Evolutionary conservation across 2,888 invertebrate genomes (phyloP).

Genomic region (Siphlonurus alternatus): DNA sequence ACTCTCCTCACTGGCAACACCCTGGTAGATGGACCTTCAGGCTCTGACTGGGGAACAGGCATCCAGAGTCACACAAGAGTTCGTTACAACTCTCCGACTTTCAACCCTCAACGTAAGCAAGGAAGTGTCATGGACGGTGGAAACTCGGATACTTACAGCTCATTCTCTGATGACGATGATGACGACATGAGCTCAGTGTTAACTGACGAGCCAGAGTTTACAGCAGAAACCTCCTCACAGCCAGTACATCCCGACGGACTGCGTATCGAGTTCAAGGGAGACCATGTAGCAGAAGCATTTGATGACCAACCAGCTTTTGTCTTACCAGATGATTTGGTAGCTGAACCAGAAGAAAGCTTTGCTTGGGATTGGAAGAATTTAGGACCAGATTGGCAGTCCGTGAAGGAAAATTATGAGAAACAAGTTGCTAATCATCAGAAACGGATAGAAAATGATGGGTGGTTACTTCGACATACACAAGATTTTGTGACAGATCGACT

Average conservation of each 20-base stretch:
- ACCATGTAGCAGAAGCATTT: conserved; percentile 71
- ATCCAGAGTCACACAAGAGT: conserved; percentile 20
- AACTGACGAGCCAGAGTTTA: neutral
- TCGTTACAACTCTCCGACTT: conserved; percentile 36
- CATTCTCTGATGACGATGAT: conserved; percentile 19
- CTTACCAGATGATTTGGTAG: neutral
- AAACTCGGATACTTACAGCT: neutral
- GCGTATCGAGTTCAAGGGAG: conserved; percentile 65
- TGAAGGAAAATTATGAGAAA: neutral
- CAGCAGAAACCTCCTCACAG: conserved; percentile 3
- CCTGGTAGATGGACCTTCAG: conserved; percentile 11
- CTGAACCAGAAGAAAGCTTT: conserved; percentile 17
- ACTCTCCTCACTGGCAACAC: conserved; percentile 29
- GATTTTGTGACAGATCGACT: conserved; percentile 14
- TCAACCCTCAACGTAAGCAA: neutral
- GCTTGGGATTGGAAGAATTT: conserved; percentile 19
- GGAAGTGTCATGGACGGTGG: neutral
- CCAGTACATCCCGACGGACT: conserved; percentile 34
- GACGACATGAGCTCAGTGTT: conserved; percentile 19
- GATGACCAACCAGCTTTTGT: conserved; percentile 26
- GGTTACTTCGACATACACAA: conserved; percentile 20
- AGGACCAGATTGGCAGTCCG: neutral
- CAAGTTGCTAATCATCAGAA: conserved; percentile 18
- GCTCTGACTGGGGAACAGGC: conserved; percentile 18
- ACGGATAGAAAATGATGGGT: conserved; percentile 23